Conservation (phyloP, 2,797 vertebrate genomes). For the Betta splendens region DNA sequence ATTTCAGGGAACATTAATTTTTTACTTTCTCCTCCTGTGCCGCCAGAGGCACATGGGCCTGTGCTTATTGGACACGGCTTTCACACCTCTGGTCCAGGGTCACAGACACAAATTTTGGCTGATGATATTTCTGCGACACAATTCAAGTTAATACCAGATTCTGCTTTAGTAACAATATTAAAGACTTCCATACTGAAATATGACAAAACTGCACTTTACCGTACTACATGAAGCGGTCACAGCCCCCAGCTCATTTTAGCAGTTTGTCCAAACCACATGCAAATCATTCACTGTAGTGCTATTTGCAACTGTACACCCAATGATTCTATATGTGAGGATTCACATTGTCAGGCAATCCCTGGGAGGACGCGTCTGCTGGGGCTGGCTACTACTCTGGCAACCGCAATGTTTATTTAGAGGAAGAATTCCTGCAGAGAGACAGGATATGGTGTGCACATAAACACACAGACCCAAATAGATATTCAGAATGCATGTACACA, state of each 20-base stretch:
- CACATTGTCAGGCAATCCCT: constrained; percentile 31
- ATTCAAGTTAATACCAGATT: neutral
- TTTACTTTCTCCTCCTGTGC: constrained; percentile 36
- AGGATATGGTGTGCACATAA: constrained; percentile 29
- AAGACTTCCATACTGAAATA: neutral
- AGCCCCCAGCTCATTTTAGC: neutral
- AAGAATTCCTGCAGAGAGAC: constrained; percentile 51
- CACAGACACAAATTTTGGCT: constrained; percentile 14
- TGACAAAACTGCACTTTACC: neutral
- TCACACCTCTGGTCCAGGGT: constrained; percentile 28
- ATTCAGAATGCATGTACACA: constrained; percentile 10
- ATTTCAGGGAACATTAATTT: constrained; percentile 62
- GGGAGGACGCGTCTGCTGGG: constrained; percentile 45
- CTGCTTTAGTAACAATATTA: neutral
- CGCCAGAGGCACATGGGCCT: constrained; percentile 17
- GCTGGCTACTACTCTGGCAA: constrained; percentile 34
- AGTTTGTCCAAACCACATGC: constrained; percentile 3
- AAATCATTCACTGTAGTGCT: constrained; percentile 1
- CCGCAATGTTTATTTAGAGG: constrained; percentile 56
- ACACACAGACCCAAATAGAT: neutral
- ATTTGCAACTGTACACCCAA: neutral
- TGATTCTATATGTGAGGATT: constrained; percentile 10
- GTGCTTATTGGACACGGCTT: constrained; percentile 27
- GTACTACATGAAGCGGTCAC: neutral
- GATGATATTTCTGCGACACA: neutral